phyloP scores from a whole-genome alignment of 2,113 vertebrate species.

The Cardinalis cardinalis region DNA sequence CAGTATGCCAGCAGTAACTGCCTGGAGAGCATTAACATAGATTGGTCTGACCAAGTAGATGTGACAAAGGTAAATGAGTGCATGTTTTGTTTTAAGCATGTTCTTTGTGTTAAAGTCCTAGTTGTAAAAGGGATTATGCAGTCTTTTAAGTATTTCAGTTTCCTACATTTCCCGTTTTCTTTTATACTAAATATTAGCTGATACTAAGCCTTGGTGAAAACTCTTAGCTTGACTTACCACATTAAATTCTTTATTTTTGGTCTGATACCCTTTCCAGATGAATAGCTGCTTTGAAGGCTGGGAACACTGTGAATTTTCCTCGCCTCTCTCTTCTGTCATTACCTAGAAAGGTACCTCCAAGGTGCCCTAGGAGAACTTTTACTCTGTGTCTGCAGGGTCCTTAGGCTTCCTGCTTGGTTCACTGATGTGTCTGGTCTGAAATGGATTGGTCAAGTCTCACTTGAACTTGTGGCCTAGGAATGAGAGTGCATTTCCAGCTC shows the following conservation, averaged over 20 bases:
- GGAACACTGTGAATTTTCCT: neutral
- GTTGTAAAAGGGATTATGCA: neutral
- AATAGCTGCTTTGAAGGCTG: neutral
- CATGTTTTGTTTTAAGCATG: neutral
- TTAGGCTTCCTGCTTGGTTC: neutral
- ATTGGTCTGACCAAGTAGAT: constrained; percentile 94
- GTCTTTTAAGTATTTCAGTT: neutral
- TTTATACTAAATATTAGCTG: neutral
- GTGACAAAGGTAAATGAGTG: constrained; percentile 81
- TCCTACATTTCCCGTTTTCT: neutral
- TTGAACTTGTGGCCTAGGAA: neutral
- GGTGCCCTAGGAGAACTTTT: neutral
- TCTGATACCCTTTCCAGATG: neutral
- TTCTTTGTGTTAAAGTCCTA: neutral
- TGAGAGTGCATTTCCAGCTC: neutral
- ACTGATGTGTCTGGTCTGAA: neutral
- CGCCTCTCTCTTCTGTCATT: neutral
- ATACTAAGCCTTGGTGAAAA: neutral
- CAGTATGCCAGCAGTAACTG: constrained; percentile 72
- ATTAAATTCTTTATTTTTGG: neutral
- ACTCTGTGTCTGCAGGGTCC: neutral
- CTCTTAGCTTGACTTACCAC: neutral
- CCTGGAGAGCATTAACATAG: constrained; percentile 75
- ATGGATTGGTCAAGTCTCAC: neutral
- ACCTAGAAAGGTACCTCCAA: neutral